Evolutionary conservation across 2,797 vertebrate genomes (phyloP).

Genomic region (Coilia nasus): DNA sequence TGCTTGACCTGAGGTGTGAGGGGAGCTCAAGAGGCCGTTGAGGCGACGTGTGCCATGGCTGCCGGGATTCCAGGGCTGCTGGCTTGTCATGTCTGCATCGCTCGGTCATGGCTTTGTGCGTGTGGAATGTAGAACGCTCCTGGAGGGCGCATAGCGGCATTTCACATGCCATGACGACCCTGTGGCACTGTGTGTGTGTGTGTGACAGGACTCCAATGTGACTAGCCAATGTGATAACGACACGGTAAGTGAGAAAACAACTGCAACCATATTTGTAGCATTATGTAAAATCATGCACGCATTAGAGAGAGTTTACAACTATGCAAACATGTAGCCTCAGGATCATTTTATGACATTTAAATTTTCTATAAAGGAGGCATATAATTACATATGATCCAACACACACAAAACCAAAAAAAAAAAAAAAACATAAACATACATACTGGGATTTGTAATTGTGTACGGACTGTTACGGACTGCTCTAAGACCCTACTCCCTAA

Average conservation of each 20-base stretch:
- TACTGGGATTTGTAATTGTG: constrained; percentile 13
- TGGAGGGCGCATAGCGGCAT: not conserved
- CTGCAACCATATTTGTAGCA: constrained; percentile 8
- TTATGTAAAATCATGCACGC: not conserved
- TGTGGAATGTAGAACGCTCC: not conserved
- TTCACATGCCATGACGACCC: constrained; percentile 7
- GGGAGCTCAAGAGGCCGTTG: not conserved
- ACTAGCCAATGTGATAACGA: not conserved
- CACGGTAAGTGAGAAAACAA: not conserved
- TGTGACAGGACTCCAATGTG: no score
- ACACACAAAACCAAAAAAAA: not conserved
- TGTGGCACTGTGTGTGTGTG: not conserved
- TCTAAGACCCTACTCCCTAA: constrained; percentile 67
- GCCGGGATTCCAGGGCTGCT: not conserved
- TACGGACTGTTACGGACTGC: not conserved
- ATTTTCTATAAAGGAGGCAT: not conserved
- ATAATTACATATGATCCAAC: not conserved
- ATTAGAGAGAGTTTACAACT: not conserved
- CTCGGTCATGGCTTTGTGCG: not conserved
- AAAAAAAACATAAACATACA: constrained; percentile 10
- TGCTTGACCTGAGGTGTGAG: not conserved
- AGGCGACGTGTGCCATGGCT: not conserved
- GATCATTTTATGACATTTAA: not conserved
- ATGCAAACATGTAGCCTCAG: constrained; percentile 5
- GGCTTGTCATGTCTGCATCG: not conserved